Percentiles rank a stretch among this genome's conserved stretches.
These are phyloP conservation scores for Prionailurus viverrinus DNA, from an alignment of 2,113 vertebrate genomes.

Conservation along the genomic window DNA sequence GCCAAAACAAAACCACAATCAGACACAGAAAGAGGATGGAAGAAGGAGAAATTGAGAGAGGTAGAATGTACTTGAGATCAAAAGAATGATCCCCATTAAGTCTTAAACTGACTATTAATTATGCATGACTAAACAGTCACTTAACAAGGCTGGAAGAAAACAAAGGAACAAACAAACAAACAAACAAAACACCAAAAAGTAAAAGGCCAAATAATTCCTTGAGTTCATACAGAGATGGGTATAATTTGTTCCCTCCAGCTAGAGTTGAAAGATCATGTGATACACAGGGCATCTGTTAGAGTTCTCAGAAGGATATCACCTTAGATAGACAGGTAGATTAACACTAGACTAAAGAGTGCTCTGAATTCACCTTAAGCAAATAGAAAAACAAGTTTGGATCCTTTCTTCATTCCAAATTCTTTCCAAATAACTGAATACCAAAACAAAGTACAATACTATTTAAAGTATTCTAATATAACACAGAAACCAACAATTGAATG, in stretches of 20 bases:
- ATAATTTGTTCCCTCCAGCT: neutral
- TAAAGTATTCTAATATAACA: neutral
- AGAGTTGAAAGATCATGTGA: neutral
- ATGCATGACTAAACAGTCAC: neutral
- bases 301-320: neutral
- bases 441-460: neutral
- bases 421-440: neutral
- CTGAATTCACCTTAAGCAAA: neutral
- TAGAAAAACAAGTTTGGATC: neutral
- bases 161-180: neutral
- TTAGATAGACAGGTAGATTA: neutral
- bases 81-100: neutral
- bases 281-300: neutral
- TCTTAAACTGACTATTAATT: neutral
- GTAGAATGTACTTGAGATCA: neutral
- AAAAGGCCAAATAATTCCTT: neutral
- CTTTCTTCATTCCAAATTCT: neutral
- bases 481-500: neutral
- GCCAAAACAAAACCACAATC: neutral
- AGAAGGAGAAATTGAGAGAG: neutral
- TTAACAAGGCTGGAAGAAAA: neutral
- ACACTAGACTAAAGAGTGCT: neutral
- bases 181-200: neutral
- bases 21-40: neutral
- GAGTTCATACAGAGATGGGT: neutral